A percentile compares a stretch with the other conserved stretches of the same genome.
Evolutionary conservation across 2,797 vertebrate genomes (phyloP).

Genomic region (Megalops cyprinoides): DNA sequence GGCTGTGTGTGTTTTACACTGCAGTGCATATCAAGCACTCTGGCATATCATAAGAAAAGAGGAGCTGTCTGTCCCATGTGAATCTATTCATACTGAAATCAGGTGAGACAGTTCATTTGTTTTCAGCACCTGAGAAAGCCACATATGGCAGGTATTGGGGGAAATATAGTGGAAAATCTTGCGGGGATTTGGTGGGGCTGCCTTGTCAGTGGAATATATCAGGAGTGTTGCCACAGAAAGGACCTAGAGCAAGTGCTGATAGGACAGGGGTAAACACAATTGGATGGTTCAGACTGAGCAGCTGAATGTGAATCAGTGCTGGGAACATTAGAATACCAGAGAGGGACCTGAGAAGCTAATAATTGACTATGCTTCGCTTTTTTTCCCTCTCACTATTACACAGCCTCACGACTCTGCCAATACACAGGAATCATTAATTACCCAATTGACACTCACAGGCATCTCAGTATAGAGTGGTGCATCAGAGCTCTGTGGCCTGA

Average conservation of each 20-base stretch:
- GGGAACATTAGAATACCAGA: neutral
- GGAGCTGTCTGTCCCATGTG: constrained; percentile 32
- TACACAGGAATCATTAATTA: constrained; percentile 38
- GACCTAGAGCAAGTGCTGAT: neutral
- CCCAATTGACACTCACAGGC: constrained; percentile 32
- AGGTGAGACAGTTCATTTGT: constrained; percentile 35
- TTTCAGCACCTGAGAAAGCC: neutral
- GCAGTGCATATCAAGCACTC: neutral
- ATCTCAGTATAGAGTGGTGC: neutral
- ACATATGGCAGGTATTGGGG: constrained; percentile 44
- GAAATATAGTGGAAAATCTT: constrained; percentile 40
- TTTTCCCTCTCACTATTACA: neutral
- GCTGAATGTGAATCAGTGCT: constrained; percentile 49
- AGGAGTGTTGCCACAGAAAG: neutral
- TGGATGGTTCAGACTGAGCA: constrained; percentile 56
- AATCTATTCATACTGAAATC: constrained; percentile 58
- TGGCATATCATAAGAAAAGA: constrained; percentile 3
- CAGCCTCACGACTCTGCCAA: neutral
- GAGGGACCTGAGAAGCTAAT: constrained; percentile 54
- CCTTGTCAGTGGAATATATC: constrained; percentile 39
- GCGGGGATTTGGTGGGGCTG: constrained; percentile 48
- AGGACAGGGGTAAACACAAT: constrained; percentile 53
- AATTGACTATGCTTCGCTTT: constrained; percentile 49
- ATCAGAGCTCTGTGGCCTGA: neutral
- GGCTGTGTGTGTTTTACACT: neutral